Evolutionary conservation across 2,797 vertebrate species (phyloP).

Genomic region (Enteromius fasciolatus): DNA sequence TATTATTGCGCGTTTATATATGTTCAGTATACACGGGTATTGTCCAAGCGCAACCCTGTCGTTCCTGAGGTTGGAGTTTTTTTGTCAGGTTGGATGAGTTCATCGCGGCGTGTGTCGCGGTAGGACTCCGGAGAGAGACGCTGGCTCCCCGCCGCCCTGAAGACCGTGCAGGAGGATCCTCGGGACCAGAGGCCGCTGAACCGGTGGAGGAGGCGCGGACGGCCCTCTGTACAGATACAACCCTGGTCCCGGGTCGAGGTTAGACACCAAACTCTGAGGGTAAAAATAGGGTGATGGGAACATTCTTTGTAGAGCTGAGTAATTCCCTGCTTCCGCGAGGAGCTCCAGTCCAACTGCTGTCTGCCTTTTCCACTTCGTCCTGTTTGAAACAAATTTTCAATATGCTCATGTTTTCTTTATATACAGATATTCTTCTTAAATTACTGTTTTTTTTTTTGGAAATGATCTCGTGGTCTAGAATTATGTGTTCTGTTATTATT

Average conservation of each 20-base stretch:
- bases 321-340: conserved; percentile 87
- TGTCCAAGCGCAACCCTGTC: conserved; percentile 32
- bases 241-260: conserved; percentile 82
- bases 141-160: conserved; percentile 78
- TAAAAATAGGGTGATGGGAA: conserved; percentile 88
- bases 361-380: conserved; percentile 96
- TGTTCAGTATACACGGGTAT: not conserved
- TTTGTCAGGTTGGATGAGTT: conserved; percentile 61
- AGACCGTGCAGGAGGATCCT: conserved; percentile 83
- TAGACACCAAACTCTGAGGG: conserved; percentile 85
- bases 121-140: conserved; percentile 79
- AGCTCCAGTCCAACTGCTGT: conserved; percentile 87
- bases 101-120: conserved; percentile 82
- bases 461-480: not conserved
- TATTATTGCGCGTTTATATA: conserved; percentile 38
- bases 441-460: not conserved
- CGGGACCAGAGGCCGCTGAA: conserved; percentile 81
- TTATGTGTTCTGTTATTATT: not conserved
- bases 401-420: not conserved
- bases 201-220: conserved; percentile 80
- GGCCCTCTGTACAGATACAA: conserved; percentile 84
- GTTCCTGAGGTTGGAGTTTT: conserved; percentile 48
- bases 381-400: conserved; percentile 57
- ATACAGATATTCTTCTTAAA: not conserved
- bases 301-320: conserved; percentile 84